phyloP scores from a whole-genome alignment of 2,888 invertebrate species.

The Sesia bembeciformis region DNA sequence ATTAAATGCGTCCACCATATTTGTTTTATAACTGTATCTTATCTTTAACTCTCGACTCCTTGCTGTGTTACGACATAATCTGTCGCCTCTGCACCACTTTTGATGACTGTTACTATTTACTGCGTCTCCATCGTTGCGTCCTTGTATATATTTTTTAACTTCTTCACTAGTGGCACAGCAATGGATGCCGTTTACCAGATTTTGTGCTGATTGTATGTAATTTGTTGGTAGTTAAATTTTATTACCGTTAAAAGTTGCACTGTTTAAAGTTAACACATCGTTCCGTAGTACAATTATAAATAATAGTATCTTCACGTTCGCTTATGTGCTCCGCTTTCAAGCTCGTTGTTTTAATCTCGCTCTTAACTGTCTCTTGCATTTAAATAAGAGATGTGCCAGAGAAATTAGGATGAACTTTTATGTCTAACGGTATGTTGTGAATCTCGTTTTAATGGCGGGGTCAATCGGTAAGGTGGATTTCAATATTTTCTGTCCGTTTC shows the following conservation, averaged over 20 bases:
- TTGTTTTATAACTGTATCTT: conserved; percentile 33
- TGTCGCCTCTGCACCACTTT: conserved; percentile 7
- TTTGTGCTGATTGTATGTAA: background rate
- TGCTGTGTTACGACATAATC: conserved; percentile 18
- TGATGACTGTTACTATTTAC: conserved; percentile 4
- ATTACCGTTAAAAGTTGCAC: conserved; percentile 14
- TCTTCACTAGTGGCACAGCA: conserved; percentile 1
- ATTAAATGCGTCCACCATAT: conserved; percentile 45
- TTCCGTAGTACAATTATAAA: background rate
- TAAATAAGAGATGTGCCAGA: too few relatives aligned
- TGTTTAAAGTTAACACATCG: conserved; percentile 21
- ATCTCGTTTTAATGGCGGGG: too few relatives aligned
- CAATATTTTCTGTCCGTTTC: too few relatives aligned
- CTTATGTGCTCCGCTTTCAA: background rate
- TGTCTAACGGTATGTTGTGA: too few relatives aligned
- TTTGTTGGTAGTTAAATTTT: conserved; percentile 15
- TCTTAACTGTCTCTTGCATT: background rate
- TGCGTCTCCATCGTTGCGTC: background rate
- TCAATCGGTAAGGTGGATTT: too few relatives aligned
- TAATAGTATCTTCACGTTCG: background rate
- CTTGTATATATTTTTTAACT: background rate
- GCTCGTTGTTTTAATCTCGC: background rate
- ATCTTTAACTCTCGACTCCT: conserved; percentile 22
- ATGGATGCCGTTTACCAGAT: conserved; percentile 6
- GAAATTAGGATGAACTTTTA: too few relatives aligned